Evolutionary conservation across 2,888 invertebrate species (phyloP), one percentile per base, ranked within the genome.

Genomic region (Euplagia quadripunctaria): DNA sequence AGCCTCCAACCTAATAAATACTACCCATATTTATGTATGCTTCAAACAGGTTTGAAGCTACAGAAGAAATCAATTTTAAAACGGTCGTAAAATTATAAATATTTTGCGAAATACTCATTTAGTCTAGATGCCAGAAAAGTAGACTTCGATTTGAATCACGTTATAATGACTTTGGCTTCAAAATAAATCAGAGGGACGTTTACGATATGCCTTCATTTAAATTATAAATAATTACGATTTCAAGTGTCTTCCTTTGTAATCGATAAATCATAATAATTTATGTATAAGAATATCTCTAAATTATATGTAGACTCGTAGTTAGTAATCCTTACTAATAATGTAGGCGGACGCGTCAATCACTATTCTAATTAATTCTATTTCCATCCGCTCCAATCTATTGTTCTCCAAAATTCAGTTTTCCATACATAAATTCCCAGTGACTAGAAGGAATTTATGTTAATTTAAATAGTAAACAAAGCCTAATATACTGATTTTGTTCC

Each of bases 191-290:
- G 78, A 66, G 76, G 78, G 89, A 90, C 90, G 70, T 93, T 93
- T 91, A 93, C 89, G 91, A 90, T 88, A 91, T 89, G 86, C 84
- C 90, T 92, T 91, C 89, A 92, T 92, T 93, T 91, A 88, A 90
- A 90, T 91, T 89, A 93, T 93, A 92, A 93, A 92, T 92, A 93
- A 92, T 91, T 89, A 90, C 87, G 85, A 89, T 88, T 86, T 83
- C 87, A 88, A 85, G 85, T 86, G 82, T 58, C 58, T 20, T 58
- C 82, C 82, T 75, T 78, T 79, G 75, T 80, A 70, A 86, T 87
- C 86, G 82, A 86, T 91, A 92, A 90, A 92, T 93, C 89, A 92
- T 89, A 90, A 87, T 86, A 89, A 89, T 90, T 91, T 91, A 92
- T 91, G 88, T 83, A 85, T 86, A 86, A 85, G 86, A 87, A 87